These are phyloP conservation scores for Parapsyche elsis DNA, from an alignment of 1,140 invertebrate genomes.

Conservation along the genomic window DNA sequence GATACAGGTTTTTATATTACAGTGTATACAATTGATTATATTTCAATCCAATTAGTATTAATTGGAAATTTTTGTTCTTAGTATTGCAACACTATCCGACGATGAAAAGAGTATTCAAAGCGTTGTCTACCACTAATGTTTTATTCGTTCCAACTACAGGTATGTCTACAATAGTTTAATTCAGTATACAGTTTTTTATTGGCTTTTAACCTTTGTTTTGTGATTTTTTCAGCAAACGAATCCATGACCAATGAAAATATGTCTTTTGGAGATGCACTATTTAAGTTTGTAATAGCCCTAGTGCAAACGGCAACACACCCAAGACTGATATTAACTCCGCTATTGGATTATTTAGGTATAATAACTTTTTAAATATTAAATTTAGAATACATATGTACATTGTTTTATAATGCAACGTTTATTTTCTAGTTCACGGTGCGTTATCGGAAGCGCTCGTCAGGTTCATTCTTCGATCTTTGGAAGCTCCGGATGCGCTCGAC, in stretches of 20 bases:
- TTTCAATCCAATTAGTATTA: constrained; percentile 47
- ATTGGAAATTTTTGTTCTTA: constrained; percentile 59
- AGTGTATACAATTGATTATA: constrained; percentile 13
- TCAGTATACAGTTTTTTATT: constrained; percentile 27
- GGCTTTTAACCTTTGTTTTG: background rate
- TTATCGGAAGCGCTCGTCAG: constrained; percentile 64
- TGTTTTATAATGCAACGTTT: constrained; percentile 24
- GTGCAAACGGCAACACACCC: constrained; percentile 78
- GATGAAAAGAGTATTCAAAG: constrained; percentile 83
- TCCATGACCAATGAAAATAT: constrained; percentile 69
- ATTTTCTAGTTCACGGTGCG: constrained; percentile 49
- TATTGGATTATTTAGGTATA: constrained; percentile 81
- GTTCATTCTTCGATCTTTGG: constrained; percentile 61
- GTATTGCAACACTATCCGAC: constrained; percentile 81
- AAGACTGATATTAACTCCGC: constrained; percentile 77
- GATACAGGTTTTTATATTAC: constrained; percentile 68
- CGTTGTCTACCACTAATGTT: constrained; percentile 76
- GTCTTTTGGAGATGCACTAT: constrained; percentile 85
- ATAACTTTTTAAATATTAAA: constrained; percentile 56
- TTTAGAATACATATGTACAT: background rate
- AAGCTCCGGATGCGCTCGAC: constrained; percentile 61
- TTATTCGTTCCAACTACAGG: constrained; percentile 67
- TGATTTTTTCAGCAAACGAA: constrained; percentile 56
- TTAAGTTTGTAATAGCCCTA: constrained; percentile 81
- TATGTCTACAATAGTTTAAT: constrained; percentile 54